These are phyloP conservation scores for Catamblyrhynchus diadema DNA, from an alignment of 2,797 vertebrate genomes.

Conservation along the genomic window DNA sequence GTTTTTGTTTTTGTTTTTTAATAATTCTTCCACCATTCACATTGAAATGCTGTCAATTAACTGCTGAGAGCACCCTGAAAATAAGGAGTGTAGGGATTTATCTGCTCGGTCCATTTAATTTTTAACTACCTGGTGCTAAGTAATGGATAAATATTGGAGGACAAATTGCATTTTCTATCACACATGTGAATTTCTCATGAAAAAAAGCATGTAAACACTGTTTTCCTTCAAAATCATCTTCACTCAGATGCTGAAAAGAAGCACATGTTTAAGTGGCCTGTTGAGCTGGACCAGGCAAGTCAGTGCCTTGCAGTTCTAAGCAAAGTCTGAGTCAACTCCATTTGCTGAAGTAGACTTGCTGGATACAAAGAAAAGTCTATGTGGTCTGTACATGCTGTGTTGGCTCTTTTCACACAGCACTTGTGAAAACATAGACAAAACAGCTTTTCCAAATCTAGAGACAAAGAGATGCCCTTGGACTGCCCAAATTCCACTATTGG, in stretches of 20 bases:
- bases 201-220: not conserved
- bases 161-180: not conserved
- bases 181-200: accelerated
- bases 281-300: not conserved
- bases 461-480: not conserved
- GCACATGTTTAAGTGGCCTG: not conserved
- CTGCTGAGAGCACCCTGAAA: not conserved
- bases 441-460: not conserved
- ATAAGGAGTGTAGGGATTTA: not conserved
- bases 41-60: not conserved
- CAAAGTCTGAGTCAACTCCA: not conserved
- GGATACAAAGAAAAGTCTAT: not conserved
- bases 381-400: not conserved
- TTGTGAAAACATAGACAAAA: not conserved
- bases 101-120: not conserved
- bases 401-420: not conserved
- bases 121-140: not conserved
- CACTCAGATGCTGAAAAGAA: not conserved
- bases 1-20: too few relatives aligned
- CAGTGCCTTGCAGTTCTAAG: not conserved
- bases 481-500: not conserved
- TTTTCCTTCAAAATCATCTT: not conserved
- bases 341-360: not conserved
- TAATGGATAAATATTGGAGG: not conserved
- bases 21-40: not conserved